Base-by-base conservation (phyloP, 37 sponge, comb jelly and placozoan species). In the Oopsacas minuta region DNA sequence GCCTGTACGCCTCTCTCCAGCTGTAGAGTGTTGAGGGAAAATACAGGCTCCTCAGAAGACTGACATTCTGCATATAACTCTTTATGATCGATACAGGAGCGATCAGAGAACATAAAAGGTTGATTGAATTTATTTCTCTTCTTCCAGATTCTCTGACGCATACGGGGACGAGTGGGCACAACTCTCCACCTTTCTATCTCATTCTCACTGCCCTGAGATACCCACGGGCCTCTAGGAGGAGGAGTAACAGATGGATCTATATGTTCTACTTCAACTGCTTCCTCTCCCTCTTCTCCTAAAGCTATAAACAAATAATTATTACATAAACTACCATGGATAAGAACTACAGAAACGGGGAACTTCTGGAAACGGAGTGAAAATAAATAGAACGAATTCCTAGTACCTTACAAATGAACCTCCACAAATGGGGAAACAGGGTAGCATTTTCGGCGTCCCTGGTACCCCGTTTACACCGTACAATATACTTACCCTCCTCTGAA, bases 171-270 rank as follows among this genome's bases (percentile, higher is more conserved):
- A 5, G 88, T 38, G 30, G 83, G 75, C 1, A 53, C 53, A 12
- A 92, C 84, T 7, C 23, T 36, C 37, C 52, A 90, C 10, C 93
- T 92, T 82, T 84, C 83, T 23, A 97, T 89, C 75, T 97, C 99
- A 22, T 52, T 69, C 25, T 97, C 99, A 39, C 92, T 92, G 36
- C 94, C 94, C 12, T 86, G 90, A 83, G 87, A 89, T 36, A 83
- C 86, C 99, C 99, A 97, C 25, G 90, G 86, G 52, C 86, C 89
- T 82, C 39, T 89, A 23, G 94, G 92, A 35, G 61, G 86, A 28
- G 97, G 94, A 5, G 95, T 97, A 25, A 23, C 38, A 0, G 92
- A 92, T 12, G 91, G 81, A 36, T 86, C 86, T 36, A 90, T 88
- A 0, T 86, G 88, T 46, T 91, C 94, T 22, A 93, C 94, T 35